These are phyloP conservation scores for Epinotia demarniana DNA, from an alignment of 2,888 invertebrate species.

Conservation along the genomic window DNA sequence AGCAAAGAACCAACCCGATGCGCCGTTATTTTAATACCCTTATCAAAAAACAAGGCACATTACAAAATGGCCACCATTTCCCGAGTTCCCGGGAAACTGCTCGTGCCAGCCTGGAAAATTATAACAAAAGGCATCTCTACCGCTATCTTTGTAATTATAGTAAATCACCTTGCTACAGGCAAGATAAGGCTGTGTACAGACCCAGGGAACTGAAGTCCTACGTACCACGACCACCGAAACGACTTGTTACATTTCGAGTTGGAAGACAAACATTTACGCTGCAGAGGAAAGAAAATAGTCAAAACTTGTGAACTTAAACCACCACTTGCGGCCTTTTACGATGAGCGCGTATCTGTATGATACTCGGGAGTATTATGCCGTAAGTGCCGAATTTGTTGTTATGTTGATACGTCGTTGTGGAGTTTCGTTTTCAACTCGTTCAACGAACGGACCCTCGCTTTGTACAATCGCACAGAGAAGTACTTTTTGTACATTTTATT, in stretches of 20 bases:
- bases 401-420: slow-evolving; percentile 67
- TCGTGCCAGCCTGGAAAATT: slow-evolving; percentile 82
- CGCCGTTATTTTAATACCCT: slow-evolving; percentile 83
- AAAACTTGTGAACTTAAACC: slow-evolving; percentile 58
- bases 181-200: slow-evolving; percentile 77
- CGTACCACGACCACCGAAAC: slow-evolving; percentile 58
- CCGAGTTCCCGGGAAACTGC: slow-evolving; percentile 82
- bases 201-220: slow-evolving; percentile 67
- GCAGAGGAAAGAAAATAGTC: slow-evolving; percentile 55
- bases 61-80: slow-evolving; percentile 83
- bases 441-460: slow-evolving; percentile 78
- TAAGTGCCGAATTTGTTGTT: slow-evolving; percentile 55
- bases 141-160: slow-evolving; percentile 86
- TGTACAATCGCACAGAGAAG: slow-evolving; percentile 76
- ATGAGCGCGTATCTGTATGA: slow-evolving; percentile 55
- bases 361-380: slow-evolving; percentile 58
- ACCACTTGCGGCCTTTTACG: slow-evolving; percentile 60
- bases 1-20: slow-evolving; percentile 76
- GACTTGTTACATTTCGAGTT: slow-evolving; percentile 69
- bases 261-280: slow-evolving; percentile 58
- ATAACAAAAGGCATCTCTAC: slow-evolving; percentile 84
- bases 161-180: slow-evolving; percentile 84
- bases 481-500: slow-evolving; percentile 56
- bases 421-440: slow-evolving; percentile 65
- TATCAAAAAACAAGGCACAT: slow-evolving; percentile 85